These are phyloP conservation scores for Magallana ariakensis DNA, from an alignment of 1,140 invertebrate genomes.

Conservation along the genomic window DNA sequence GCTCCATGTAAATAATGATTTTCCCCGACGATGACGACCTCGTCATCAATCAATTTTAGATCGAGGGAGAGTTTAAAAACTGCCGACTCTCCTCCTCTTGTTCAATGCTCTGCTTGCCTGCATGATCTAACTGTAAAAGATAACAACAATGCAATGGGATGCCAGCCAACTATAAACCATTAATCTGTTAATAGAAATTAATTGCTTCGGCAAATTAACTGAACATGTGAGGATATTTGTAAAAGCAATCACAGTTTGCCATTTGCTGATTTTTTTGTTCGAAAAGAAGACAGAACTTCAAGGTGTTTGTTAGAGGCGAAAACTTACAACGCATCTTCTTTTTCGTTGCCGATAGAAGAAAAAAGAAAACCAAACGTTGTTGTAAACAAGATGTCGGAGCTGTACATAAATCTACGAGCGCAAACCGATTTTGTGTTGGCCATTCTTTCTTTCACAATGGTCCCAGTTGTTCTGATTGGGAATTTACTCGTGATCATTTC, in stretches of 20 bases:
- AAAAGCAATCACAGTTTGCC: background rate
- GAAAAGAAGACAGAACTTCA: too few species aligned
- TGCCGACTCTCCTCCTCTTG: too few species aligned
- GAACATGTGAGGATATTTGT: background rate
- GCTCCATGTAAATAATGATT: too few species aligned
- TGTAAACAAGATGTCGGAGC: background rate
- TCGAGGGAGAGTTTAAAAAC: background rate
- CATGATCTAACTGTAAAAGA: background rate
- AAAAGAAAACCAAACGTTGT: too few species aligned
- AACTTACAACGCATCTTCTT: too few species aligned
- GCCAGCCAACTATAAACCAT: background rate
- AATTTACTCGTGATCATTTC: conserved; percentile 51
- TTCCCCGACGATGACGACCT: background rate
- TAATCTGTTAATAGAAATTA: background rate
- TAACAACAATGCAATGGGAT: background rate
- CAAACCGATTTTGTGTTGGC: background rate
- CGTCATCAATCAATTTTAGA: background rate
- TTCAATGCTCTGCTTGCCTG: background rate
- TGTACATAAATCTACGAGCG: background rate
- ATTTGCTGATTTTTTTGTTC: too few species aligned
- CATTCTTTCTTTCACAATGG: background rate
- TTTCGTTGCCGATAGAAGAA: too few species aligned
- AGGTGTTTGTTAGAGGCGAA: too few species aligned
- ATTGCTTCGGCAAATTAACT: background rate
- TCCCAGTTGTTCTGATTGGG: conserved; percentile 45